A percentile compares a stretch with the other conserved stretches of the same genome.
Evolutionary conservation across 2,888 invertebrate species (phyloP).

Genomic region (Polydrusus cervinus): DNA sequence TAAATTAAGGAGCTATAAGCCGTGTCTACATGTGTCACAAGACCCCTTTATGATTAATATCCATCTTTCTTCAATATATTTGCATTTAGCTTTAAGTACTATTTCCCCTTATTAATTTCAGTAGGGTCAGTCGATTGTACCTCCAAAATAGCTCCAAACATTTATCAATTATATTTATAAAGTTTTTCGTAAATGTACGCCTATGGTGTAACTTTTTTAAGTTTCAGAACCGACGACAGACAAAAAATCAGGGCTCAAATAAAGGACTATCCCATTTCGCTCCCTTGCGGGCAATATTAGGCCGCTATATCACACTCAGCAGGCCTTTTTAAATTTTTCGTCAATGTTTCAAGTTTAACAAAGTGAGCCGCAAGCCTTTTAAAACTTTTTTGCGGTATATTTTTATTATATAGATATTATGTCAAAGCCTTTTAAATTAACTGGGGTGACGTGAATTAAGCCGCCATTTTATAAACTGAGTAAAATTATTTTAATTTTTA

Average conservation of each 20-base stretch:
- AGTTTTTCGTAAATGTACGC: not conserved
- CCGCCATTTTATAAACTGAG: slow-evolving; percentile 16
- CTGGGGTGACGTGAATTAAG: slow-evolving; percentile 15
- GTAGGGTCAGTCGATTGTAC: too few species aligned
- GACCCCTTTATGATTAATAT: too few species aligned
- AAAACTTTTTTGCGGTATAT: slow-evolving; percentile 38
- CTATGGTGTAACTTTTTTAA: slow-evolving; percentile 8
- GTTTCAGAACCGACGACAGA: slow-evolving; percentile 4
- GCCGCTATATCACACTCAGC: slow-evolving; percentile 43
- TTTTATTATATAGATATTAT: slow-evolving; percentile 29
- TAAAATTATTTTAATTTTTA: slow-evolving; percentile 5
- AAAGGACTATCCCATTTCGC: slow-evolving; percentile 28
- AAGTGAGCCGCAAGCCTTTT: slow-evolving; percentile 34
- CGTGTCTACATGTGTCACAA: too few species aligned
- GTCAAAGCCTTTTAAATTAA: slow-evolving; percentile 28
- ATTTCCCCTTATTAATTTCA: too few species aligned
- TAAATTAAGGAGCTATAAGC: too few species aligned
- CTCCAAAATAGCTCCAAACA: too few species aligned
- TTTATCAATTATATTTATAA: too few species aligned
- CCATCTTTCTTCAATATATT: too few species aligned
- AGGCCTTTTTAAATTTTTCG: slow-evolving; percentile 49
- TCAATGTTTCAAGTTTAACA: slow-evolving; percentile 47
- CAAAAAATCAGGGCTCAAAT: slow-evolving; percentile 28
- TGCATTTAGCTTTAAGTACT: too few species aligned
- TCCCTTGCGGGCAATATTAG: slow-evolving; percentile 48